Conservation (phyloP, 2,888 invertebrate genomes). For the Phasia obesa region DNA sequence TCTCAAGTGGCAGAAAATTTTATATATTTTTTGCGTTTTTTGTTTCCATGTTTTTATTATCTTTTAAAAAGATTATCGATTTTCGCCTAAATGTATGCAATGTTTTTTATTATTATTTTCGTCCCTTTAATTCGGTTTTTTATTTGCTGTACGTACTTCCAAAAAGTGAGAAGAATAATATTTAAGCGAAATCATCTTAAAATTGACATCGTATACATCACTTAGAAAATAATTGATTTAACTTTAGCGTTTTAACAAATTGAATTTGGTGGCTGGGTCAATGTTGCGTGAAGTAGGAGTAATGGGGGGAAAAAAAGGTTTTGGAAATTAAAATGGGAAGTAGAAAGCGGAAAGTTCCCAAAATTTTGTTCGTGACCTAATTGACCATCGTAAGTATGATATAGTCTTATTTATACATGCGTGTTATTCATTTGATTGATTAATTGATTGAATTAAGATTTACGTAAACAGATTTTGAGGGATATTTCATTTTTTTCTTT, state of each 20-base stretch:
- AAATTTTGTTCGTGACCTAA: no score
- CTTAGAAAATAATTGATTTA: slow-evolving; percentile 40
- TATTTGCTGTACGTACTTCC: background rate
- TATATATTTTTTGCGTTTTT: slow-evolving; percentile 11
- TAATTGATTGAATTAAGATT: no score
- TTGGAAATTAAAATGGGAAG: no score
- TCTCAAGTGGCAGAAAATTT: slow-evolving; percentile 14
- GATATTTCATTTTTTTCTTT: no score
- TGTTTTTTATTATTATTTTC: slow-evolving; percentile 6
- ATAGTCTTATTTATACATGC: no score
- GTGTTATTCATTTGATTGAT: no score
- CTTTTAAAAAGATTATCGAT: slow-evolving; percentile 45
- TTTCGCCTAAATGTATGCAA: slow-evolving; percentile 50
- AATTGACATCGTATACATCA: slow-evolving; percentile 28
- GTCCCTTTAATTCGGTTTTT: background rate
- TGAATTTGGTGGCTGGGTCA: background rate
- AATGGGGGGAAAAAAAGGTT: background rate
- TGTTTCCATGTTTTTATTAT: slow-evolving; percentile 13
- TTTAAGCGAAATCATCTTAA: background rate
- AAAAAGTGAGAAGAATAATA: background rate
- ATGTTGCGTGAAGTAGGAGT: background rate
- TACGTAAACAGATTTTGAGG: no score
- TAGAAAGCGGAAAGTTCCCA: no score
- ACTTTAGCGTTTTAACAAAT: slow-evolving; percentile 37
- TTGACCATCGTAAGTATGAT: no score